Percentiles rank a stretch among this genome's conserved stretches.
phyloP scores from a whole-genome alignment of 2,113 vertebrate genomes.

The Lates calcarifer region DNA sequence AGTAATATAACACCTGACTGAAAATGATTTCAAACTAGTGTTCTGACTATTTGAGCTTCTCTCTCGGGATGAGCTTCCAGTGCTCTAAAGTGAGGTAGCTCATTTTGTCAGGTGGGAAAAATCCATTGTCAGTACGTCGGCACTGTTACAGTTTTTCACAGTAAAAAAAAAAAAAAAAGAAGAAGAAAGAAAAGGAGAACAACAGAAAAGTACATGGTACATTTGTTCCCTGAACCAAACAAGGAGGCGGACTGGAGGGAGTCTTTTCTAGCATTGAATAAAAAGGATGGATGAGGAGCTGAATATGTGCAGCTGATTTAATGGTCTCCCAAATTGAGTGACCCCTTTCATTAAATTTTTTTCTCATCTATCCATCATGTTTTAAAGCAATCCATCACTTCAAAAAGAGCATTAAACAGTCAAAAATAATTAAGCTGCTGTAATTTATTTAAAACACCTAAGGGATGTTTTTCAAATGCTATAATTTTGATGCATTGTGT shows the following conservation, averaged over 20 bases:
- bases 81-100: conserved; percentile 4
- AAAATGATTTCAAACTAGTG: conserved; percentile 23
- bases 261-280: background rate
- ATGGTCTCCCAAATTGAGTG: conserved; percentile 2
- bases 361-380: conserved; percentile 28
- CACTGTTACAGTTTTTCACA: background rate
- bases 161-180: background rate
- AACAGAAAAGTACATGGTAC: background rate
- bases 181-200: background rate
- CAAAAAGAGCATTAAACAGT: conserved; percentile 9
- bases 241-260: background rate
- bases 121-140: background rate
- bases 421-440: conserved; percentile 14
- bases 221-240: conserved; percentile 17
- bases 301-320: conserved; percentile 27
- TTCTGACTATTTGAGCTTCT: conserved; percentile 6
- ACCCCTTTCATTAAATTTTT: conserved; percentile 12
- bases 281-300: conserved; percentile 18
- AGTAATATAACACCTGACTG: background rate
- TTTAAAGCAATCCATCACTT: conserved; percentile 31
- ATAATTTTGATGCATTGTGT: conserved; percentile 5
- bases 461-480: conserved; percentile 7
- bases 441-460: conserved; percentile 8
- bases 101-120: conserved; percentile 27
- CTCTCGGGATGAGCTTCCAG: conserved; percentile 21